Base-by-base conservation (phyloP, 2,113 vertebrate species). In the Chaenocephalus aceratus region DNA sequence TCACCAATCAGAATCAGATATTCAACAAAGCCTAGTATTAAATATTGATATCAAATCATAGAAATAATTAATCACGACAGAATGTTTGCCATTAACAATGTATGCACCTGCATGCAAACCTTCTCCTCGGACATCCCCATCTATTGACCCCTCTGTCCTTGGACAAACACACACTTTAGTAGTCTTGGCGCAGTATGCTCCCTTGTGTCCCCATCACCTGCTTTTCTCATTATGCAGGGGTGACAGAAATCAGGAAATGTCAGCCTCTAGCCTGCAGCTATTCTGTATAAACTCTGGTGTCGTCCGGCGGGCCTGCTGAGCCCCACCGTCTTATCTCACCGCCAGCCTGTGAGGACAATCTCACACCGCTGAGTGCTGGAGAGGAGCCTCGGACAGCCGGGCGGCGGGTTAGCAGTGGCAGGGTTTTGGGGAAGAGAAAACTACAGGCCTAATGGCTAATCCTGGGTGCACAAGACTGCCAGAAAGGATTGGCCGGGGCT, bases 181-280 rank as follows among this genome's bases (percentile, higher is more conserved):
- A 68, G 79, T 80, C 62, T 85, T 88, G 86, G 84, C 84, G 80
- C 65, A 59, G 57, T 9, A 5, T 9, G 41, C 63, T 21, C 62
- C 85, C 82, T 76, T 89, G 86, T 90, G 91, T 83, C 63, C 73
- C 80, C 21, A 59, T 92, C 87, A 87, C 82, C 79, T 82, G 87
- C 82, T 86, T 49, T 52, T 72, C 78, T 71, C 34, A 62, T 79
- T 81, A 72, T 84, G 77, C 82, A 71, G 70, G 8, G n/a, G 58
- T 82, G 84, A 84, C 77, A 86, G 48, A 72, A 86, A 82, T 84
- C 76, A 26, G 75, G 82, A 87, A 88, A 84, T 73, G 84, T 86
- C 90, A 78, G 68, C 84, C 75, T 77, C 72, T 70, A 74, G 78
- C 65, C 84, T 51, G 57, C 45, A 11, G 52, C 70, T 45, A 45